phyloP scores from a whole-genome alignment of 1,140 invertebrate genomes.

The Magallana gigas region DNA sequence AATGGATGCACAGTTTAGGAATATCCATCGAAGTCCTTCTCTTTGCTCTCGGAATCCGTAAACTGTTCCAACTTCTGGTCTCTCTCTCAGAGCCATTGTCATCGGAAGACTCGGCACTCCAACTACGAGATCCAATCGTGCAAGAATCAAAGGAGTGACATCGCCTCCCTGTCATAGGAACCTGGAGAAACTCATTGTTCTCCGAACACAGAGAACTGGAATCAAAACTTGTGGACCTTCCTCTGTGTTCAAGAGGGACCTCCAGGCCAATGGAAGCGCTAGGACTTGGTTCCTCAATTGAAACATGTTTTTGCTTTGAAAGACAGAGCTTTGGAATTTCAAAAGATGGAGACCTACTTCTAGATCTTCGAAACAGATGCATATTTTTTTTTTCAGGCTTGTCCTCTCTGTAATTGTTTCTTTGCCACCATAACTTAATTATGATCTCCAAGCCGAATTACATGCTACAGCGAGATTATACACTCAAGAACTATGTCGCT shows the following conservation, averaged over 20 bases:
- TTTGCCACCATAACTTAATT: not conserved
- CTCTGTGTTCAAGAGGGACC: slow-evolving; percentile 66
- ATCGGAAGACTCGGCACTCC: slow-evolving; percentile 65
- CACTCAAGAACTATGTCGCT: slow-evolving; percentile 14
- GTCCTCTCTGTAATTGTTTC: not conserved
- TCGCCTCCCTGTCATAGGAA: slow-evolving; percentile 58
- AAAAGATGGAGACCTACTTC: slow-evolving; percentile 68
- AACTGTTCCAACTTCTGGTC: slow-evolving; percentile 41
- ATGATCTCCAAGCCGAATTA: not conserved
- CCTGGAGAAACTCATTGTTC: slow-evolving; percentile 59
- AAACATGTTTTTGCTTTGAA: slow-evolving; percentile 65
- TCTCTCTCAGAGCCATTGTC: slow-evolving; percentile 67
- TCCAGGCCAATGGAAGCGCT: slow-evolving; percentile 52
- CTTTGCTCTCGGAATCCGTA: slow-evolving; percentile 62
- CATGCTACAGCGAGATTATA: not conserved
- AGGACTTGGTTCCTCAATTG: slow-evolving; percentile 61
- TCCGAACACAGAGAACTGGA: slow-evolving; percentile 64
- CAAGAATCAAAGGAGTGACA: slow-evolving; percentile 67
- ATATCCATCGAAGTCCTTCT: slow-evolving; percentile 72
- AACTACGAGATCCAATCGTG: slow-evolving; percentile 53
- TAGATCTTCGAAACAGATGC: slow-evolving; percentile 70
- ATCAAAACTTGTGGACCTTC: slow-evolving; percentile 72
- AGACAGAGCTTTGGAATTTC: slow-evolving; percentile 74
- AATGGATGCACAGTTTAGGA: slow-evolving; percentile 75
- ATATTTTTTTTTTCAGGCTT: slow-evolving; percentile 42